Evolutionary conservation across 2,888 invertebrate genomes (phyloP), one percentile per base, ranked within the genome.

Genomic region (Ecliptopera silaceata): DNA sequence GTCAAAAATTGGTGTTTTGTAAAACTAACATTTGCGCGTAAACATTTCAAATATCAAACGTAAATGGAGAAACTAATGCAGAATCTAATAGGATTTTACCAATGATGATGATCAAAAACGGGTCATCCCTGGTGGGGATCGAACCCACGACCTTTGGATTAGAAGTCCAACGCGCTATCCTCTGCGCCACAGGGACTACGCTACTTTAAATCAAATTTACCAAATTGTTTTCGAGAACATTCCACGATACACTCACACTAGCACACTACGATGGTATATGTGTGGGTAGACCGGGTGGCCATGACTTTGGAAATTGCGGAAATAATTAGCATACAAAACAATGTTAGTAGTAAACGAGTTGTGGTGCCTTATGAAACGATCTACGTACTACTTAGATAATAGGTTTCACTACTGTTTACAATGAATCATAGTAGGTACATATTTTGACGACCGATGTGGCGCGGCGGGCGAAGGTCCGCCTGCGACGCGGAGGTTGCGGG

Each of bases 161-260:
- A 95, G 95, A 95, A 95, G 95, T 95, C 95, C 95, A 95, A 95
- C 95, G 95, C 95, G 95, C 94, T 95, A 94, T 95, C 95, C 95
- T 93, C 95, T 95, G 94, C 95, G 95, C 95, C 94, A 95, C 93
- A 94, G 94, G 94, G 95, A 95, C 95, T 53, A 56, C 69, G 57
- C 6, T 1, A 3, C 1, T 6, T 0, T 0, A 0, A 0, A 12
- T 11, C 64, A 77, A 84, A 86, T 85, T 81, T 75, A 46, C 62
- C 32, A 18, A 63, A 34, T 32, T 2, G 8, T 10, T 26, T 18
- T 20, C 41, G 31, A 18, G 18, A 17, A 49, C 36, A 17, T 38
- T 31, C 22, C 15, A 36, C 34, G 49, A 17, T 50, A 55, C 59
- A 68, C 72, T 8, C 70, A 69, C 67, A 70, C 64, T 59, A 8